These are phyloP conservation scores for Drosophila formosana DNA, from an alignment of 2,888 invertebrate genomes.

Conservation along the genomic window DNA sequence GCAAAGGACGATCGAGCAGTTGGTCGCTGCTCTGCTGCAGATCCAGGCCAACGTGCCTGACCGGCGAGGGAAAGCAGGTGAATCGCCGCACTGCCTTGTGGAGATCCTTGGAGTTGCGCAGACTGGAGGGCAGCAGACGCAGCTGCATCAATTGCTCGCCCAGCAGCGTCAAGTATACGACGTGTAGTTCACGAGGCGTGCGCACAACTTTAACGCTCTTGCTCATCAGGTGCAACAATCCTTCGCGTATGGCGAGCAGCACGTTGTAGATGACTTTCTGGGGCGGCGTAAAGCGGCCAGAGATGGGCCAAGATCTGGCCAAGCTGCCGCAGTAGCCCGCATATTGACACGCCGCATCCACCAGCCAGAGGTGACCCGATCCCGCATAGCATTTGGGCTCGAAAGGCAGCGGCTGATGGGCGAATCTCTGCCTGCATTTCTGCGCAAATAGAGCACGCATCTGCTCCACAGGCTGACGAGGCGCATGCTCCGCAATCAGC, in stretches of 20 bases:
- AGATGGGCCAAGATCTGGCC: conserved; percentile 53
- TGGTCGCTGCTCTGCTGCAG: background rate
- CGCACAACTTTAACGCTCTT: background rate
- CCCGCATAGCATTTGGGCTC: conserved; percentile 16
- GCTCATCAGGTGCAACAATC: conserved; percentile 31
- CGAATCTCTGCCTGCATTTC: conserved; percentile 34
- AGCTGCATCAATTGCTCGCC: conserved; percentile 31
- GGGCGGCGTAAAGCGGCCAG: conserved; percentile 50
- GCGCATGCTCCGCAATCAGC: conserved; percentile 33
- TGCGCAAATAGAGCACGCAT: conserved; percentile 31
- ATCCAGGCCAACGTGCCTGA: conserved; percentile 51
- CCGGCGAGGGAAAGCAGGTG: conserved; percentile 30
- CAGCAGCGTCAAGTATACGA: conserved; percentile 37
- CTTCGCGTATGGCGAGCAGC: conserved; percentile 43
- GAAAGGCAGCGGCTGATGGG: conserved; percentile 31
- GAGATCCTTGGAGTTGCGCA: background rate
- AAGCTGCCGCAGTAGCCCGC: conserved; percentile 57
- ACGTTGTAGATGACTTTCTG: conserved; percentile 56
- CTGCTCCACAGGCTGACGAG: conserved; percentile 4
- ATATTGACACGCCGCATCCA: conserved; percentile 53
- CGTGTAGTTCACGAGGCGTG: conserved; percentile 40
- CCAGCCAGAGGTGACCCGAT: conserved; percentile 37
- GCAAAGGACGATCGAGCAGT: conserved; percentile 30
- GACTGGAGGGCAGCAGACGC: conserved; percentile 37
- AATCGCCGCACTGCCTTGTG: conserved; percentile 18